phyloP scores from a whole-genome alignment of 2,888 invertebrate genomes.

The Apeira syringaria region DNA sequence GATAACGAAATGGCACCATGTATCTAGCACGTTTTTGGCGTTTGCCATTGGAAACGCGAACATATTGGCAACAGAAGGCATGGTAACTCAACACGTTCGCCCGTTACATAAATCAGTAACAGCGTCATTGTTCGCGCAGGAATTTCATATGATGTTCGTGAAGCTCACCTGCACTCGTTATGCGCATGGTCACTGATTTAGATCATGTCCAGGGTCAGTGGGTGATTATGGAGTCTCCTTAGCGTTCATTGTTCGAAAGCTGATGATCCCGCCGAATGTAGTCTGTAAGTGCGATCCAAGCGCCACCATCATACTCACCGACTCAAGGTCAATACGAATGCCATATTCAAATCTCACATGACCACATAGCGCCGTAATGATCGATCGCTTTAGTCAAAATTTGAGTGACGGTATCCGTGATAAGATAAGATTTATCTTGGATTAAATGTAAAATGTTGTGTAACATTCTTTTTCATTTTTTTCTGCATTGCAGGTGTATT shows the following conservation, averaged over 20 bases:
- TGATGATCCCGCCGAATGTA: background rate
- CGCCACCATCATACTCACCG: background rate
- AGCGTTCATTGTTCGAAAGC: background rate
- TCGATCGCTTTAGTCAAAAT: background rate
- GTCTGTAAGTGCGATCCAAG: conserved; percentile 4
- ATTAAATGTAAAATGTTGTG: too few relatives aligned
- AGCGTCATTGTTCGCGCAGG: conserved; percentile 8
- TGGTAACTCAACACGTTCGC: conserved; percentile 20
- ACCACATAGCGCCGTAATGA: conserved; percentile 2
- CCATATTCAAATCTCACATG: conserved; percentile 26
- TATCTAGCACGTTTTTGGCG: background rate
- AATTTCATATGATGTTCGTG: conserved; percentile 10
- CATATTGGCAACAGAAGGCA: conserved; percentile 4
- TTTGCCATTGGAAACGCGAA: conserved; percentile 2
- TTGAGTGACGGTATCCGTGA: background rate
- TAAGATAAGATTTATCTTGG: too few relatives aligned
- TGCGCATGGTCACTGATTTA: background rate
- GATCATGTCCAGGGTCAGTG: background rate
- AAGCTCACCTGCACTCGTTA: background rate
- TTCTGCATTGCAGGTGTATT: too few relatives aligned
- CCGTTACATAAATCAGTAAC: conserved; percentile 20
- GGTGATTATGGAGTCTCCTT: background rate
- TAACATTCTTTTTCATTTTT: too few relatives aligned
- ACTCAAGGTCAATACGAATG: conserved; percentile 43
- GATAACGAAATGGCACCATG: conserved; percentile 36